Conservation (phyloP, 2,797 vertebrate genomes). For the Cirrhinus mrigala region DNA sequence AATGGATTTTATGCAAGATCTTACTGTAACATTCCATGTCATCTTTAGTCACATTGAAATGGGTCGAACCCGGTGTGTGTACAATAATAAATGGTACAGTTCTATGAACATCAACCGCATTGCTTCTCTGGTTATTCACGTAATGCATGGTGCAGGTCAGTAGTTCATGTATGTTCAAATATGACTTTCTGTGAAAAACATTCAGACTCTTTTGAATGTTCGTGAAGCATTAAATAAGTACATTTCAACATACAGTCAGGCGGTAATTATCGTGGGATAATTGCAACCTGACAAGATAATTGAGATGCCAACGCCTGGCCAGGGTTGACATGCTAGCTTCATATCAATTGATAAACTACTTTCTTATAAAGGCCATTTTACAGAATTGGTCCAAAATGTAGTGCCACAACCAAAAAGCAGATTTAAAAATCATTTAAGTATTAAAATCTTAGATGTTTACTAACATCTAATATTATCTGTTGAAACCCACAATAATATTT, state of each 20-base stretch:
- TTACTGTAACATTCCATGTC: slow-evolving; percentile 99
- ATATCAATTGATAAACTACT: no score
- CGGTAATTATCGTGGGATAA: neutral
- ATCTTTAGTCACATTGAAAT: slow-evolving; percentile 92
- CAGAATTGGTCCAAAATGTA: no score
- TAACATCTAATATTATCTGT: no score
- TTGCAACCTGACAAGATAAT: neutral
- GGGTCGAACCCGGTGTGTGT: slow-evolving; percentile 90
- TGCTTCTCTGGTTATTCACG: slow-evolving; percentile 7
- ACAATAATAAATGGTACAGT: slow-evolving; percentile 99
- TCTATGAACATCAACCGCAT: slow-evolving; percentile 83
- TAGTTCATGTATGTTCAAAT: neutral
- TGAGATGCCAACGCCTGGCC: no score
- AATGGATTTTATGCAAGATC: slow-evolving; percentile 95
- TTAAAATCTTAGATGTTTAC: no score
- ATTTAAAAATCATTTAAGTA: no score
- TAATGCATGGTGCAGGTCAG: neutral
- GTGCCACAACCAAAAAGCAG: no score
- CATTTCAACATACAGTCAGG: accelerated
- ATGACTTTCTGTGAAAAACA: neutral
- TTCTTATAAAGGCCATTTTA: no score
- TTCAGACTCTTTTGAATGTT: neutral
- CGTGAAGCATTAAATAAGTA: neutral
- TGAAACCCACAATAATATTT: no score
- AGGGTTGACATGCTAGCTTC: no score